These are phyloP conservation scores for Motacilla alba DNA, from an alignment of 2,113 vertebrate species.

Conservation along the genomic window DNA sequence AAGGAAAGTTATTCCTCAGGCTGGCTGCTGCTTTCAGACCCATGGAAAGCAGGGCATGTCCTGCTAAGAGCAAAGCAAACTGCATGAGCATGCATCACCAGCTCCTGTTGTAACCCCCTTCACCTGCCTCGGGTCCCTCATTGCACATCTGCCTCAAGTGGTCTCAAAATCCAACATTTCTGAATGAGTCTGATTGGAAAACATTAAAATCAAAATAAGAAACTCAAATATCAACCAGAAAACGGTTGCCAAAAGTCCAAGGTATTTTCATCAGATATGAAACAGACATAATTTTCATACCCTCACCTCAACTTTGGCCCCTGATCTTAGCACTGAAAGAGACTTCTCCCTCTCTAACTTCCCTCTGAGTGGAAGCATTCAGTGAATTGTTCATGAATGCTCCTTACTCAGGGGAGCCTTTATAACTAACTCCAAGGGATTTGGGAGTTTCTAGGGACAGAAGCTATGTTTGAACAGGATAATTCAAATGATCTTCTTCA, in stretches of 20 bases:
- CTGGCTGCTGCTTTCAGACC: neutral
- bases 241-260: neutral
- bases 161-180: neutral
- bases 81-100: neutral
- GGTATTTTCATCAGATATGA: neutral
- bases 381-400: neutral
- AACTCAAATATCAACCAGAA: neutral
- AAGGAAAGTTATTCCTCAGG: neutral
- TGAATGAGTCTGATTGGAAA: neutral
- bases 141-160: neutral
- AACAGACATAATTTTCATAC: neutral
- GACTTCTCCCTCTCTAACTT: neutral
- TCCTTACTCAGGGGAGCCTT: neutral
- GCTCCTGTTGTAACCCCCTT: fast-evolving
- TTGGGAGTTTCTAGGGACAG: neutral
- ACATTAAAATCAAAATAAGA: neutral
- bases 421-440: neutral
- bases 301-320: neutral
- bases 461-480: neutral
- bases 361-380: neutral
- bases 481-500: neutral
- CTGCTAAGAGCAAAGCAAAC: neutral
- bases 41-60: fast-evolving
- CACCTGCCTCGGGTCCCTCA: fast-evolving
- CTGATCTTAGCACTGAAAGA: neutral